phyloP scores from a whole-genome alignment of 2,797 vertebrate genomes.

The Amniataba percoides region DNA sequence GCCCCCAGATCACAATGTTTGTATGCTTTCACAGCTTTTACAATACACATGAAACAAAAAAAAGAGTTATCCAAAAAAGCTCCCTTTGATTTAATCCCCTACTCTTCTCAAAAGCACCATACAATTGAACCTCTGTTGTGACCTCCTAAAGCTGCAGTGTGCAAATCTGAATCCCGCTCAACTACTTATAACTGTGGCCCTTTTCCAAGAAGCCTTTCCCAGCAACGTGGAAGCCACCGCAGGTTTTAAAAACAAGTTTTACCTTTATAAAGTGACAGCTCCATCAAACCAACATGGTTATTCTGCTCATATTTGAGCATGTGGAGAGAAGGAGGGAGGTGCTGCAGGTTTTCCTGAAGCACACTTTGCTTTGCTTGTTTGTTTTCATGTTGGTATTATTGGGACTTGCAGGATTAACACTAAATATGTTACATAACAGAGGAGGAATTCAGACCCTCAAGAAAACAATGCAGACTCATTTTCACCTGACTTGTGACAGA shows the following conservation, averaged over 20 bases:
- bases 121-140: conserved; percentile 76
- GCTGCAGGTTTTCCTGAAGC: conserved; percentile 1
- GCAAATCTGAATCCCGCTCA: conserved; percentile 66
- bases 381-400: conserved; percentile 50
- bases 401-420: conserved; percentile 45
- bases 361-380: conserved; percentile 39
- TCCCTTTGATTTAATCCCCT: conserved; percentile 56
- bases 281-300: conserved; percentile 3
- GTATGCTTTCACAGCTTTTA: conserved; percentile 45
- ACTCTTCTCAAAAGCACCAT: conserved; percentile 44
- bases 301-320: background rate
- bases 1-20: conserved; percentile 44
- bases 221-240: background rate
- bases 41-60: conserved; percentile 44
- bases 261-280: conserved; percentile 19
- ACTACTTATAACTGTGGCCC: conserved; percentile 50
- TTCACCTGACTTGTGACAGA: background rate
- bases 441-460: conserved; percentile 35
- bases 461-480: conserved; percentile 34
- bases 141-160: conserved; percentile 61
- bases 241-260: conserved; percentile 17
- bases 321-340: background rate
- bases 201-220: conserved; percentile 45
- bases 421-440: conserved; percentile 57
- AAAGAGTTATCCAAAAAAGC: conserved; percentile 37